Percentiles rank a stretch among this genome's conserved stretches.
These are phyloP conservation scores for Pherbina coryleti DNA, from an alignment of 2,888 invertebrate genomes.

Conservation along the genomic window DNA sequence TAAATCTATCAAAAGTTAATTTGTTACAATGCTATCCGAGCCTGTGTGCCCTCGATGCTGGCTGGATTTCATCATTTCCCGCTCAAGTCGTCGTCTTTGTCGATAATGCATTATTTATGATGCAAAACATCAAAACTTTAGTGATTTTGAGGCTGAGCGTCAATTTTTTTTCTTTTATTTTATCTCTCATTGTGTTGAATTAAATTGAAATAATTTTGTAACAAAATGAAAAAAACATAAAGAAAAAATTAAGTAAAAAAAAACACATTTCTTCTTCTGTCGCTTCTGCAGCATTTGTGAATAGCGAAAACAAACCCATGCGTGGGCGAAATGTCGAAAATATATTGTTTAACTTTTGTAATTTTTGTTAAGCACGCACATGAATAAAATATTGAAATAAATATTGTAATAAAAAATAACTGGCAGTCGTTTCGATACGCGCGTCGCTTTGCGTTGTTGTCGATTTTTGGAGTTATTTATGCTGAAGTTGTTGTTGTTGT, in stretches of 20 bases:
- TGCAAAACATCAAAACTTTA: slow-evolving; percentile 21
- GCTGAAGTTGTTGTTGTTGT: too few relatives aligned
- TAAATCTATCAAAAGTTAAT: too few relatives aligned
- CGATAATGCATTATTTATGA: slow-evolving; percentile 34
- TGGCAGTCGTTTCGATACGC: not conserved
- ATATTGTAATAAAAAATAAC: slow-evolving; percentile 2
- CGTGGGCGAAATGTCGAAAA: not conserved
- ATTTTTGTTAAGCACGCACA: slow-evolving; percentile 23
- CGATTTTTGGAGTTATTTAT: too few relatives aligned
- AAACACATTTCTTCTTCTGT: too few relatives aligned
- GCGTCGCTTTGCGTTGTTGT: not conserved
- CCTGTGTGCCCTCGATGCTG: too few relatives aligned
- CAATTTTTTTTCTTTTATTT: not conserved
- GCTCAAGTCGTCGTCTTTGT: not conserved
- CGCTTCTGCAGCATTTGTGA: too few relatives aligned
- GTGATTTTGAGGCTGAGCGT: slow-evolving; percentile 21
- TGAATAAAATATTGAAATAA: not conserved
- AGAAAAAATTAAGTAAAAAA: too few relatives aligned
- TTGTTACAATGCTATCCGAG: too few relatives aligned
- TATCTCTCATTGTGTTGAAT: not conserved
- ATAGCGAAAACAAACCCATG: too few relatives aligned
- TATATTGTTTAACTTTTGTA: slow-evolving; percentile 17
- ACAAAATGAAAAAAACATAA: too few relatives aligned
- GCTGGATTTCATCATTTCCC: not conserved
- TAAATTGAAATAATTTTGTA: too few relatives aligned